Conservation (phyloP, 2,888 invertebrate species). For the Sclerodermus sp. region DNA sequence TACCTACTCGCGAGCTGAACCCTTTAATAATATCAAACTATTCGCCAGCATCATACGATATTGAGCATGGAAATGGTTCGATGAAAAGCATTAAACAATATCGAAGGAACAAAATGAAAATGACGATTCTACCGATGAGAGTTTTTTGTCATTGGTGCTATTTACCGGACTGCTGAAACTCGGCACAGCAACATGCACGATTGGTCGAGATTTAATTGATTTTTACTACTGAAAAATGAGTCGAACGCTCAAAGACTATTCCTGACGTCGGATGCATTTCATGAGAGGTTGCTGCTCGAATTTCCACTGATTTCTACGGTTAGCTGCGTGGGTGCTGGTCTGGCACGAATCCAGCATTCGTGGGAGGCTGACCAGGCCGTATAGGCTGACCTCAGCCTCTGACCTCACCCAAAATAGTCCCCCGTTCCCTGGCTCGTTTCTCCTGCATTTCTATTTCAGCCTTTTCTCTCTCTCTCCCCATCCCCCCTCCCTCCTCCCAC, state of each 20-base stretch:
- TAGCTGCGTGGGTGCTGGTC: conserved; percentile 32
- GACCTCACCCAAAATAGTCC: conserved; percentile 57
- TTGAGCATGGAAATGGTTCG: conserved; percentile 3
- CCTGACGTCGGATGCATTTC: no score
- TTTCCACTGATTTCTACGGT: conserved; percentile 32
- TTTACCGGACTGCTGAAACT: no score
- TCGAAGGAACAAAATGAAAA: no score
- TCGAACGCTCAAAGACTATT: no score
- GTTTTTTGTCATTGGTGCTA: no score
- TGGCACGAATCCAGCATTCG: conserved; percentile 53
- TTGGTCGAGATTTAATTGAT: no score
- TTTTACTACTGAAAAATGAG: neutral
- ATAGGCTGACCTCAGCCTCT: conserved; percentile 57
- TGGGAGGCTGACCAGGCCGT: conserved; percentile 56
- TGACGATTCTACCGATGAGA: no score
- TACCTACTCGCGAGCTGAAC: conserved; percentile 31
- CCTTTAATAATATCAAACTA: conserved; percentile 30
- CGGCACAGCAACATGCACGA: no score
- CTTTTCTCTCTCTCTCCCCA: conserved; percentile 18
- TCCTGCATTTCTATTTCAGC: conserved; percentile 41
- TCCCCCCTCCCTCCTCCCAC: conserved; percentile 17
- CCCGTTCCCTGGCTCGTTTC: conserved; percentile 32
- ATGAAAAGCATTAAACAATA: no score
- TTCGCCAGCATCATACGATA: conserved; percentile 32
- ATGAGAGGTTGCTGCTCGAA: conserved; percentile 15